Base-by-base conservation (phyloP, 2,888 invertebrate species). In the Gnatocerus cornutus region DNA sequence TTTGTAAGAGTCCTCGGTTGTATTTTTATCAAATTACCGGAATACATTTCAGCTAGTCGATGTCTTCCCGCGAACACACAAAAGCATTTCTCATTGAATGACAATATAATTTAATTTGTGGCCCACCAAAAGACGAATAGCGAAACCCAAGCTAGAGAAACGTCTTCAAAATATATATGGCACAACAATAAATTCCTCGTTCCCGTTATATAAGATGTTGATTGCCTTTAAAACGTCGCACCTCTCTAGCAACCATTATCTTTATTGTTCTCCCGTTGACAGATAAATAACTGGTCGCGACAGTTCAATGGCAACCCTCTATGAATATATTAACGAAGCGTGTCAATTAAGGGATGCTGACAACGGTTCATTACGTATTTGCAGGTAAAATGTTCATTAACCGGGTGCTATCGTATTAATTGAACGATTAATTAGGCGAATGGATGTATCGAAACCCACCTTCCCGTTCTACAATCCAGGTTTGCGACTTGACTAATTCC, bases 241-340 rank as follows among this genome's bases (percentile, higher is more conserved):
- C 76, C 76, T 76, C 77, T 78, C 76, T 70, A 73, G 69, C 77
- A 78, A 66, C 80, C 79, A 81, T 81, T 81, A 81, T 80, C 80
- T 81, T 79, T 79, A 80, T 79, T 79, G 79, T 79, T 77, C 76
- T 76, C 75, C 71, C 69, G 74, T 71, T 78, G 79, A 78, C 77
- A 79, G 79, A 80, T 81, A 81, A 81, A 81, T 79, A 80, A 78
- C 78, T 77, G 76, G 72, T 66, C 72, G 67, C 77, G 79, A 76
- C 78, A 76, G 73, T 73, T 77, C 75, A 76, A 78, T 78, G 76
- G 74, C 68, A 69, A 74, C 64, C 13, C 67, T 75, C 75, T 72
- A 77, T 79, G 79, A 79, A 78, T 79, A 78, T 76, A 78, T 79
- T 78, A 76, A 37, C 72, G 69, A 72, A 69, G 73, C 71, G 69